phyloP scores from a whole-genome alignment of 2,888 invertebrate genomes.

The Resseliella maxima region DNA sequence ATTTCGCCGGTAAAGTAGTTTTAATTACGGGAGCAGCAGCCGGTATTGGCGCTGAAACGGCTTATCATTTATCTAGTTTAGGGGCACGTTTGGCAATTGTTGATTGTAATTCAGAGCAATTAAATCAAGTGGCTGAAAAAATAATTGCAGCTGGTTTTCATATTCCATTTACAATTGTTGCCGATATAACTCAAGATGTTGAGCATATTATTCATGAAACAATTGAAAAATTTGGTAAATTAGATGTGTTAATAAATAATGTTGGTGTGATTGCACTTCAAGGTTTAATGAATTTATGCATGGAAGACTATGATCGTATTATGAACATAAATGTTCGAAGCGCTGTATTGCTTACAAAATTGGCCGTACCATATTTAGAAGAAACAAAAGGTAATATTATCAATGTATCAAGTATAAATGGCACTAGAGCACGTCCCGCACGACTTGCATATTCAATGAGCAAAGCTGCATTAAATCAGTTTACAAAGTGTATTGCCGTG shows the following conservation, averaged over 20 bases:
- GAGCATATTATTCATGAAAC: conserved; percentile 77
- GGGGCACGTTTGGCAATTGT: no score
- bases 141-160: no score
- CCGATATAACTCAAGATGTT: conserved; percentile 79
- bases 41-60: no score
- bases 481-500: conserved; percentile 91
- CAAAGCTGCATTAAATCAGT: conserved; percentile 94
- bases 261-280: conserved; percentile 84
- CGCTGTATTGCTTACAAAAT: no score
- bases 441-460: conserved; percentile 93
- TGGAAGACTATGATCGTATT: conserved; percentile 89
- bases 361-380: conserved; percentile 87
- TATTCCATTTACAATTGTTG: no score
- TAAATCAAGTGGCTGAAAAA: no score
- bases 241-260: conserved; percentile 90
- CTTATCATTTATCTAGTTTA: no score
- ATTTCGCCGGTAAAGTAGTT: no score
- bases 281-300: conserved; percentile 83
- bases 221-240: conserved; percentile 77
- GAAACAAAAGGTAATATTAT: conserved; percentile 89
- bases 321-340: conserved; percentile 93
- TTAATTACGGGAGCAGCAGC: no score
- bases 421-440: conserved; percentile 89
- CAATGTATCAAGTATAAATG: conserved; percentile 95
- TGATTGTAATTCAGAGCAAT: no score